phyloP scores from a whole-genome alignment of 2,888 invertebrate genomes.

The Cyclophora albipunctata region DNA sequence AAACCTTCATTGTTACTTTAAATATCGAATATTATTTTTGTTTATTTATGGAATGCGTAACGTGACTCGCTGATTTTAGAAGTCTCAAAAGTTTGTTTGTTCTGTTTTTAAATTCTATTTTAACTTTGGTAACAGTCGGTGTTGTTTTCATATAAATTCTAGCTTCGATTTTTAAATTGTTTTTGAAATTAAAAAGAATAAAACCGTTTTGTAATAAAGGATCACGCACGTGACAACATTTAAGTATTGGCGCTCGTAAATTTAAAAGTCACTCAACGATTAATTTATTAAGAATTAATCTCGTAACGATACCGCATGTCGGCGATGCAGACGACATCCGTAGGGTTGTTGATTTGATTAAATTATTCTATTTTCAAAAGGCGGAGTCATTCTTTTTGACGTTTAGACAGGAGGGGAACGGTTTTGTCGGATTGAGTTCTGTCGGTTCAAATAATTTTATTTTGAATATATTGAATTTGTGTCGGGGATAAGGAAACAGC shows the following conservation, averaged over 20 bases:
- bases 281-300: slow-evolving; percentile 17
- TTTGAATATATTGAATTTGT: background rate
- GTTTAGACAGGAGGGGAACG: slow-evolving; percentile 6
- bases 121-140: background rate
- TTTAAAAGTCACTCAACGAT: no score
- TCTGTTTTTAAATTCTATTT: background rate
- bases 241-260: no score
- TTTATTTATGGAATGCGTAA: no score
- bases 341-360: slow-evolving; percentile 44
- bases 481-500: no score
- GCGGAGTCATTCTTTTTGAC: slow-evolving; percentile 15
- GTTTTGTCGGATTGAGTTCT: slow-evolving; percentile 13
- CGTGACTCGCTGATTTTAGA: background rate
- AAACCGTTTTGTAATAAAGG: no score
- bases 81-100: background rate
- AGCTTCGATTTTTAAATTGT: background rate
- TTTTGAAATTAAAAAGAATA: no score
- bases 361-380: slow-evolving; percentile 19
- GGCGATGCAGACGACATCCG: slow-evolving; percentile 27
- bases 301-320: slow-evolving; percentile 20
- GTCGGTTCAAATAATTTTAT: slow-evolving; percentile 9
- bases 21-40: slow-evolving; percentile 2
- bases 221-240: no score
- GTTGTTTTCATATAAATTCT: slow-evolving; percentile 3
- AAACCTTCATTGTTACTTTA: slow-evolving; percentile 17